A percentile compares a stretch with the other conserved stretches of the same genome.
phyloP scores from a whole-genome alignment of 2,113 vertebrate genomes.

The Sitta europaea region DNA sequence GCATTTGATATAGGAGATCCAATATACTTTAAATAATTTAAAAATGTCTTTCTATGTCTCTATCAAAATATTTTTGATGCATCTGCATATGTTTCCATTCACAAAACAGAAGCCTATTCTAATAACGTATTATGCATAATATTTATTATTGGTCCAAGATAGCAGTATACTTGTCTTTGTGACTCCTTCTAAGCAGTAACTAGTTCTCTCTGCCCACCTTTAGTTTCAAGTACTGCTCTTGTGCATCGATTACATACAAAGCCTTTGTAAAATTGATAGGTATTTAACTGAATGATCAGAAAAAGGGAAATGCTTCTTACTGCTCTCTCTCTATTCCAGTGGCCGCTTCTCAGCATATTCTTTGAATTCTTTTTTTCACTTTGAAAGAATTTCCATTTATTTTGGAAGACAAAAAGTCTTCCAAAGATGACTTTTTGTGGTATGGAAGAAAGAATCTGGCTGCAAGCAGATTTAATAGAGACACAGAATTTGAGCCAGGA shows the following conservation, averaged over 20 bases:
- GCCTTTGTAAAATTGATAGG: neutral
- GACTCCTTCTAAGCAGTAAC: neutral
- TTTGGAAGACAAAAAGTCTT: neutral
- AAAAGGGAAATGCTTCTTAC: neutral
- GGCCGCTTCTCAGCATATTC: neutral
- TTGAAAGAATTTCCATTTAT: neutral
- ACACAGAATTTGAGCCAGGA: neutral
- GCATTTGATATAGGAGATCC: slow-evolving; percentile 37
- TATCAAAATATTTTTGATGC: slow-evolving; percentile 62
- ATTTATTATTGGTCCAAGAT: neutral
- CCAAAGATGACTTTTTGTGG: neutral
- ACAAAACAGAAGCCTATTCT: slow-evolving; percentile 16
- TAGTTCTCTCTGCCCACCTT: neutral
- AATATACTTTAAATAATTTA: slow-evolving; percentile 28
- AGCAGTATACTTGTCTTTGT: neutral
- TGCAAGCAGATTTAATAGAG: neutral
- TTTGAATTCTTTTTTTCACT: neutral
- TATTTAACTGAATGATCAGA: neutral
- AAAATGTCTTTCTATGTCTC: slow-evolving; percentile 38
- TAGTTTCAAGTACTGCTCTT: neutral
- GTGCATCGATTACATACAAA: neutral
- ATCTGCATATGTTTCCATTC: slow-evolving; percentile 12
- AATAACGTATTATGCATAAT: neutral
- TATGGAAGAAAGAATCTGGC: neutral
- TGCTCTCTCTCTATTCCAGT: neutral